Evolutionary conservation across 1,140 invertebrate species (phyloP).

Genomic region (Sarcophaga bullata): DNA sequence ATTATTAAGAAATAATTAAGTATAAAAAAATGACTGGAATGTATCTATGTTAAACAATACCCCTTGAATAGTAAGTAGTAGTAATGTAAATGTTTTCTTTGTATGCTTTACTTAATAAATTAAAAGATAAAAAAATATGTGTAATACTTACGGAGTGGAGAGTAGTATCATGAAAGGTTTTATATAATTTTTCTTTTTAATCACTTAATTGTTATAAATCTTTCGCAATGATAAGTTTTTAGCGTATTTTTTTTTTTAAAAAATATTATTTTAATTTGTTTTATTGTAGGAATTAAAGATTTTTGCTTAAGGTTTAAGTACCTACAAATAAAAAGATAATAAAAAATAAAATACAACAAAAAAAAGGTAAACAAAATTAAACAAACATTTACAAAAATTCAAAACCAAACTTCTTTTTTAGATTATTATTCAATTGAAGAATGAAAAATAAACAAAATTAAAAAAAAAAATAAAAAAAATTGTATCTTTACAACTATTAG

Average conservation of each 20-base stretch:
- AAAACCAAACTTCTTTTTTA: background rate
- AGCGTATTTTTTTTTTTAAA: conserved; percentile 15
- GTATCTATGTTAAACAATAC: background rate
- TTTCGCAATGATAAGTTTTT: conserved; percentile 18
- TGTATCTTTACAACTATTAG: conserved; percentile 7
- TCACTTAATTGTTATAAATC: background rate
- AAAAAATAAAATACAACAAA: conserved; percentile 64
- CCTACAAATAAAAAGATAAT: conserved; percentile 59
- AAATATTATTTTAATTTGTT: conserved; percentile 21
- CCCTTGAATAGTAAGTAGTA: background rate
- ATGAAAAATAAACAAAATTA: background rate
- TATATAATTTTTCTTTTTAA: background rate
- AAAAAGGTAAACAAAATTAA: conserved; percentile 47
- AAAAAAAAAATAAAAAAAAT: conserved; percentile 5
- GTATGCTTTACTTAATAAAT: background rate
- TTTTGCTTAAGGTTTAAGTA: conserved; percentile 59
- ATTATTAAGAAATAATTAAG: background rate
- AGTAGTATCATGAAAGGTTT: conserved; percentile 28
- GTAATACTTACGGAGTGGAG: conserved; percentile 27
- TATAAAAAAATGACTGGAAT: background rate
- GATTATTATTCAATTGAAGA: background rate
- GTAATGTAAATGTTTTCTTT: background rate
- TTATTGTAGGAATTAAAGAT: conserved; percentile 49
- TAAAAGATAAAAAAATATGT: background rate
- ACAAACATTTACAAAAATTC: conserved; percentile 18